Evolutionary conservation across 2,797 vertebrate species (phyloP).

Genomic region (Fratercula arctica): DNA sequence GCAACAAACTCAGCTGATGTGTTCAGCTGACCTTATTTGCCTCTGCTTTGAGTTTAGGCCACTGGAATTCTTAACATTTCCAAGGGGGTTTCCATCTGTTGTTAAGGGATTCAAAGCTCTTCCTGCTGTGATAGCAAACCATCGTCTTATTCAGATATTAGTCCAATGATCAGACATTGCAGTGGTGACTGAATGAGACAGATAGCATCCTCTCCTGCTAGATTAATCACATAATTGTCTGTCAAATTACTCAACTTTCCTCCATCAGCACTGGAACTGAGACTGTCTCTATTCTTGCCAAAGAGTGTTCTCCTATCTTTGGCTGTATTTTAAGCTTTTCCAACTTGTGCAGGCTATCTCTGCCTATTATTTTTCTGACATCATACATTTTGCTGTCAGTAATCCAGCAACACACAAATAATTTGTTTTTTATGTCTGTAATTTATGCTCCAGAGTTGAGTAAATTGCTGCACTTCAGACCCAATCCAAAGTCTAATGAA

Average conservation of each 20-base stretch:
- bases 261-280: not conserved
- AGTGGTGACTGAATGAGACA: not conserved
- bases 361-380: conserved; percentile 70
- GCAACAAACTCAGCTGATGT: not conserved
- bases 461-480: conserved; percentile 60
- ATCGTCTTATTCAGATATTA: not conserved
- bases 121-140: not conserved
- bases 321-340: conserved; percentile 47
- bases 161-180: not conserved
- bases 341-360: conserved; percentile 44
- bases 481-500: conserved; percentile 52
- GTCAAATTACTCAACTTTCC: conserved; percentile 20
- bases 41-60: not conserved
- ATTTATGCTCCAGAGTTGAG: conserved; percentile 59
- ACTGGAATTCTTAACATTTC: not conserved
- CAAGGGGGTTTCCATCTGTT: not conserved
- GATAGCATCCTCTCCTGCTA: not conserved
- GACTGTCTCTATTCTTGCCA: conserved; percentile 12
- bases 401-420: conserved; percentile 65
- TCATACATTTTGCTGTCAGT: conserved; percentile 65
- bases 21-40: not conserved
- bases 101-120: not conserved
- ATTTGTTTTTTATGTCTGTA: conserved; percentile 61
- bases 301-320: conserved; percentile 28
- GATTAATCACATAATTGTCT: conserved; percentile 39